Conservation (phyloP, 2,113 vertebrate genomes). For the Hypocryptadius cinnamomeus region DNA sequence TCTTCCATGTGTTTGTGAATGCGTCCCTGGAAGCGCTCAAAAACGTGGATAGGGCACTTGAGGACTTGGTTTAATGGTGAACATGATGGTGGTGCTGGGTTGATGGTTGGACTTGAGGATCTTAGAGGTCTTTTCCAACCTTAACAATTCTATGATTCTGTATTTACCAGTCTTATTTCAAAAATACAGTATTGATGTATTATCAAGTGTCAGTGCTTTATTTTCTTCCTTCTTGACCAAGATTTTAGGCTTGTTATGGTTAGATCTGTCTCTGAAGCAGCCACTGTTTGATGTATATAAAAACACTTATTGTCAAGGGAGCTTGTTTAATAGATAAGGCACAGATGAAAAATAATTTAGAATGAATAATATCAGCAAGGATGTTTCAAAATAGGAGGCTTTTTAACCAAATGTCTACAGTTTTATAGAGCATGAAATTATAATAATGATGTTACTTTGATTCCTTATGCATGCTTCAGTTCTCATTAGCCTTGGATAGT, state of each 20-base stretch:
- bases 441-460: neutral
- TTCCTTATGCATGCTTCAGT: neutral
- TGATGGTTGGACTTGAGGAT: neutral
- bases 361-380: neutral
- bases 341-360: neutral
- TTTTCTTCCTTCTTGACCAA: neutral
- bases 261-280: neutral
- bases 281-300: neutral
- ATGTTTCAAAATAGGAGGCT: neutral
- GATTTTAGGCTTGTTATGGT: neutral
- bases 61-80: neutral
- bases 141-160: neutral
- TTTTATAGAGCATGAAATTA: slow-evolving; percentile 9
- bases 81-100: neutral
- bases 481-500: neutral
- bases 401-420: neutral
- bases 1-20: neutral
- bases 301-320: neutral
- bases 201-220: neutral
- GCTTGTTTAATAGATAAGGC: neutral
- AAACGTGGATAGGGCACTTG: neutral
- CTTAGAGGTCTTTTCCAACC: neutral
- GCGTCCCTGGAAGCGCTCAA: neutral
- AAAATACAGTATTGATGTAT: neutral
- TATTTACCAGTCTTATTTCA: neutral